A percentile compares a stretch with the other conserved stretches of the same genome.
Evolutionary conservation across 2,888 invertebrate genomes (phyloP).

Genomic region (Pasiphila rectangulata): DNA sequence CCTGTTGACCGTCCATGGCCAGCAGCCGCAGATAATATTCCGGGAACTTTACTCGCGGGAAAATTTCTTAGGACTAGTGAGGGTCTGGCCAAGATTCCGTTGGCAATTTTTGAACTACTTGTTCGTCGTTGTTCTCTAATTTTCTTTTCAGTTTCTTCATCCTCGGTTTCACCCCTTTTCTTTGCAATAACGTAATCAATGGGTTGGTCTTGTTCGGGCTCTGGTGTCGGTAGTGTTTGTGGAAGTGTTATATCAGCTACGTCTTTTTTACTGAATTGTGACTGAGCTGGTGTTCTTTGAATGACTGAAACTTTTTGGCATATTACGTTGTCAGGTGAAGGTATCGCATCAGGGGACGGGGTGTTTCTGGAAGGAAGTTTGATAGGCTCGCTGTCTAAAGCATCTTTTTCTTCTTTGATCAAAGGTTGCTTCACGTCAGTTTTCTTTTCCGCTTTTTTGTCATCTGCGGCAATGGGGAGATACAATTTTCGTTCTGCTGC

Average conservation of each 20-base stretch:
- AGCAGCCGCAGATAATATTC: conserved; percentile 87
- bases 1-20: conserved; percentile 88
- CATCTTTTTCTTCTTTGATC: conserved; percentile 84
- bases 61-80: conserved; percentile 78
- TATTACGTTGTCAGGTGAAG: conserved; percentile 84
- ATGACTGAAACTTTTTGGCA: conserved; percentile 89
- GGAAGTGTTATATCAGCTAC: conserved; percentile 75
- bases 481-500: conserved; percentile 91
- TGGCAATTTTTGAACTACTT: conserved; percentile 84
- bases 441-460: conserved; percentile 70
- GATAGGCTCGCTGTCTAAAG: conserved; percentile 82
- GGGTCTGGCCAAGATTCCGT: conserved; percentile 77
- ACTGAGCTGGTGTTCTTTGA: conserved; percentile 86
- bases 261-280: conserved; percentile 74
- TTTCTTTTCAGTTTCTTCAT: conserved; percentile 85
- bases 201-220: conserved; percentile 91
- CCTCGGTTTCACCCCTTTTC: conserved; percentile 85
- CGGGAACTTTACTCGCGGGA: conserved; percentile 81
- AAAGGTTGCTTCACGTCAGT: conserved; percentile 68
- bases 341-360: conserved; percentile 77
- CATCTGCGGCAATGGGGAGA: conserved; percentile 81
- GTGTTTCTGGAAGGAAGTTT: conserved; percentile 78
- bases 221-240: conserved; percentile 70
- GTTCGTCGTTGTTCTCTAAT: conserved; percentile 85
- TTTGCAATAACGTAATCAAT: conserved; percentile 94